Conservation (phyloP, 1,140 invertebrate species). For the Brachionus rotundiformis region DNA sequence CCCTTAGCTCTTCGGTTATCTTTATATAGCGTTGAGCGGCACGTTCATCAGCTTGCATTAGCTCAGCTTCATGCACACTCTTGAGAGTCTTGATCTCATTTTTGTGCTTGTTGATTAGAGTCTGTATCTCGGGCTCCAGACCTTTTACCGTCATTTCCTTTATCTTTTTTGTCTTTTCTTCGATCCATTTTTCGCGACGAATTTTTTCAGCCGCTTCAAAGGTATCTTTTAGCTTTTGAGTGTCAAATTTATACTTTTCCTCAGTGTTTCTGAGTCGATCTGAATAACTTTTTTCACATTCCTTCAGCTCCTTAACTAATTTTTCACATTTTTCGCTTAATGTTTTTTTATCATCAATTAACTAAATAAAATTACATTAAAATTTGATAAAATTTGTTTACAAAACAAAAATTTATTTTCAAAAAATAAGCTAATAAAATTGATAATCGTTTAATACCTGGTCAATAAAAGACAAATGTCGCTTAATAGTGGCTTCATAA, state of each 20-base stretch:
- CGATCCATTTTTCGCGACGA: slow-evolving; percentile 64
- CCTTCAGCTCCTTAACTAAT: slow-evolving; percentile 62
- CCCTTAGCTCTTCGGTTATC: slow-evolving; percentile 63
- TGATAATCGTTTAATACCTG: slow-evolving; percentile 60
- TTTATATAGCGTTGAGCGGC: slow-evolving; percentile 61
- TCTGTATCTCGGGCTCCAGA: slow-evolving; percentile 64
- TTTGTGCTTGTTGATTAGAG: slow-evolving; percentile 64
- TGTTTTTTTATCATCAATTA: slow-evolving; percentile 64
- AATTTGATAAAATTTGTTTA: no score
- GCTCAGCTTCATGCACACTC: slow-evolving; percentile 63
- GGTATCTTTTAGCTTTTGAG: slow-evolving; percentile 63
- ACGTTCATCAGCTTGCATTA: slow-evolving; percentile 62
- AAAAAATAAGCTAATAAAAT: slow-evolving; percentile 47
- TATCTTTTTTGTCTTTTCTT: slow-evolving; percentile 65
- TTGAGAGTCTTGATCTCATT: slow-evolving; percentile 63
- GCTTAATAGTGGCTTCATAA: slow-evolving; percentile 63
- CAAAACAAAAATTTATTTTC: slow-evolving; percentile 52
- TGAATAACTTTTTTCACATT: slow-evolving; percentile 61
- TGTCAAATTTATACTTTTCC: slow-evolving; percentile 59
- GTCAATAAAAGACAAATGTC: slow-evolving; percentile 65
- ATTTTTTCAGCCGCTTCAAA: slow-evolving; percentile 63
- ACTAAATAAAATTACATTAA: no score
- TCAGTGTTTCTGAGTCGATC: slow-evolving; percentile 60
- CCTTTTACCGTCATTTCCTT: slow-evolving; percentile 66
- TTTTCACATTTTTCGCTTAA: slow-evolving; percentile 63